Evolutionary conservation across 2,113 vertebrate species (phyloP).

Genomic region (Oryzias javanicus): DNA sequence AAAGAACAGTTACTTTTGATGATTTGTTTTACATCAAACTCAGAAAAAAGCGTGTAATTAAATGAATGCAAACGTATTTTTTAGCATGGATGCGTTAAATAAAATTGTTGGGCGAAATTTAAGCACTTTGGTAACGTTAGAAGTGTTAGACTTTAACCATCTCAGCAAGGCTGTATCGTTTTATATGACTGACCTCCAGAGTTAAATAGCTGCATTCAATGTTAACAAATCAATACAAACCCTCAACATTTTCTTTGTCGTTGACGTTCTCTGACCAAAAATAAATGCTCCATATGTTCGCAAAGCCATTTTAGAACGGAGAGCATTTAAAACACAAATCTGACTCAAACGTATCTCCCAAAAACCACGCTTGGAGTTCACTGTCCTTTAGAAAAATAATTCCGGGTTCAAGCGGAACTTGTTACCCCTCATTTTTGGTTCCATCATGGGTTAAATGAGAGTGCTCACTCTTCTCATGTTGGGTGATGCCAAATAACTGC

Average conservation of each 20-base stretch:
- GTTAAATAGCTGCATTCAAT: conserved; percentile 23
- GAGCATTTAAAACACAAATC: neutral
- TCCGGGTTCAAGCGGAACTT: conserved; percentile 58
- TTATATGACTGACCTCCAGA: conserved; percentile 25
- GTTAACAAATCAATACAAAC: conserved; percentile 47
- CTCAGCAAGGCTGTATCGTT: no score
- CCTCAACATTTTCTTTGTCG: conserved; percentile 31
- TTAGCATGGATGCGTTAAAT: no score
- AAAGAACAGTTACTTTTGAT: no score
- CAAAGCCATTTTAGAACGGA: conserved; percentile 34
- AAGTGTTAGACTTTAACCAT: no score
- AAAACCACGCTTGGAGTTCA: neutral
- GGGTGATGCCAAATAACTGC: neutral
- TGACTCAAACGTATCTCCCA: accelerated
- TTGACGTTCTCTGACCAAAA: conserved; percentile 28
- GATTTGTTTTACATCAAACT: no score
- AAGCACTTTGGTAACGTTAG: no score
- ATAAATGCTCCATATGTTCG: conserved; percentile 22
- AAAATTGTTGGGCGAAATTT: no score
- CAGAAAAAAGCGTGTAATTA: no score
- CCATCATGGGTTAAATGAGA: neutral
- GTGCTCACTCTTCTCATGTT: conserved; percentile 9
- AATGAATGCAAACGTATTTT: no score
- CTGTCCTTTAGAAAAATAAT: conserved; percentile 64
- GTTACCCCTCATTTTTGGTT: conserved; percentile 1